Conservation (phyloP, 2,888 invertebrate species). For the Aphodius granarius region DNA sequence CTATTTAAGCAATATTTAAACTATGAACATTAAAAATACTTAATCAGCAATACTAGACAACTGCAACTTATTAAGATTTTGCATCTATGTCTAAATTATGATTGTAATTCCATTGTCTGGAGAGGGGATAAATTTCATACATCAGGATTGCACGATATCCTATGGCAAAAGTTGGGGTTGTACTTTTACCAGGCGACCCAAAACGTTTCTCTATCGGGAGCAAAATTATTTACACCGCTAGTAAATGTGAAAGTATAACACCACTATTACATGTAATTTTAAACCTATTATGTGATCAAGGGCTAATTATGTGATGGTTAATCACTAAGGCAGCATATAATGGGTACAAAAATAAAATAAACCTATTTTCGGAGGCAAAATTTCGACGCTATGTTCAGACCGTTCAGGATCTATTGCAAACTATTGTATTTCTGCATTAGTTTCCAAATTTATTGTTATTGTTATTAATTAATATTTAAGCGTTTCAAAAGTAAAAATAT, state of each 20-base stretch:
- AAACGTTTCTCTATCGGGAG: slow-evolving; percentile 18
- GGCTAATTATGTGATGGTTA: background rate
- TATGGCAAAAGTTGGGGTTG: background rate
- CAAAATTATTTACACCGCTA: slow-evolving; percentile 25
- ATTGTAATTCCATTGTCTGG: background rate
- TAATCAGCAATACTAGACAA: too few relatives aligned
- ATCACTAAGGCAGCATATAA: background rate
- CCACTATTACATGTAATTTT: background rate
- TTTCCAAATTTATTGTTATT: background rate
- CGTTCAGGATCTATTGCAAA: background rate
- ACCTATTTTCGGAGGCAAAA: background rate
- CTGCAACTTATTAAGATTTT: too few relatives aligned
- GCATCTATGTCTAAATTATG: background rate
- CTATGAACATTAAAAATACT: background rate
- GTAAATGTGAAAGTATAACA: slow-evolving; percentile 22
- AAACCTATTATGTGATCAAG: background rate
- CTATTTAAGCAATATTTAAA: background rate
- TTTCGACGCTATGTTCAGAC: background rate
- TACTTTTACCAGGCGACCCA: slow-evolving; percentile 15
- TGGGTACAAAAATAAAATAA: background rate
- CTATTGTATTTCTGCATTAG: background rate
- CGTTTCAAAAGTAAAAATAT: background rate
- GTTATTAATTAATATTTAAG: background rate
- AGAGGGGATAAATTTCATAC: background rate
- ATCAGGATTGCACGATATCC: background rate